Evolutionary conservation across 2,888 invertebrate genomes (phyloP).

Genomic region (Drosophila nigricruria): DNA sequence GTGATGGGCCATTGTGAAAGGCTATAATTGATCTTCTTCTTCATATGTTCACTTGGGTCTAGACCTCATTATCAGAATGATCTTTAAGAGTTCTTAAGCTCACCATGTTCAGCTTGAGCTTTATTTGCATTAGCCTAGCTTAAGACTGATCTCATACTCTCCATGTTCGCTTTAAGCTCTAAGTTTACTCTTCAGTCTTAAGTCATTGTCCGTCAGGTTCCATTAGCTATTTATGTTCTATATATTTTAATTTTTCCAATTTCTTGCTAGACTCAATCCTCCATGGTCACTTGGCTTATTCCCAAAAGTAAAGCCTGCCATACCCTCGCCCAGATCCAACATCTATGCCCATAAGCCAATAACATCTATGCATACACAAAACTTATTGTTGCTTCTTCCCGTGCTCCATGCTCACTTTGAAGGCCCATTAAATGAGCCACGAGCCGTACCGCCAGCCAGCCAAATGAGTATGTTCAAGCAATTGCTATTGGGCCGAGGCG

Average conservation of each 20-base stretch:
- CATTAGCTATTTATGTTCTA: neutral
- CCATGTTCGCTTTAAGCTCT: neutral
- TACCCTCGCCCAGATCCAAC: neutral
- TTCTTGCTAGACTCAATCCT: too few relatives aligned
- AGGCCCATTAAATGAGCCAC: constrained; percentile 8
- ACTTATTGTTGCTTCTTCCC: neutral
- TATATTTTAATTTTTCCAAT: too few relatives aligned
- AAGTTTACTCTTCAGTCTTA: neutral
- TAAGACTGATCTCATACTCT: neutral
- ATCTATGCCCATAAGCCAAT: neutral
- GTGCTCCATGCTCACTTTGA: neutral
- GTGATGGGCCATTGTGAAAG: too few relatives aligned
- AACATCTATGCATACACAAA: neutral
- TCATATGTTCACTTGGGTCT: too few relatives aligned
- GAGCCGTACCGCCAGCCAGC: neutral
- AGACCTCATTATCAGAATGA: too few relatives aligned
- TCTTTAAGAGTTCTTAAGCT: neutral
- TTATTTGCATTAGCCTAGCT: neutral
- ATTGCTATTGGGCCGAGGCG: constrained; percentile 30
- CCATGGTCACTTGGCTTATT: neutral
- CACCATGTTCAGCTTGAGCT: neutral
- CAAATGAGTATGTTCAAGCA: constrained; percentile 31
- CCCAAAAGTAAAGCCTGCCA: neutral
- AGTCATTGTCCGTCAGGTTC: too few relatives aligned
- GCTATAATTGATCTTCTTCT: too few relatives aligned